Evolutionary conservation across 2,797 vertebrate genomes (phyloP), one percentile per base, ranked within the genome.

Genomic region (Brotogeris chrysoptera): DNA sequence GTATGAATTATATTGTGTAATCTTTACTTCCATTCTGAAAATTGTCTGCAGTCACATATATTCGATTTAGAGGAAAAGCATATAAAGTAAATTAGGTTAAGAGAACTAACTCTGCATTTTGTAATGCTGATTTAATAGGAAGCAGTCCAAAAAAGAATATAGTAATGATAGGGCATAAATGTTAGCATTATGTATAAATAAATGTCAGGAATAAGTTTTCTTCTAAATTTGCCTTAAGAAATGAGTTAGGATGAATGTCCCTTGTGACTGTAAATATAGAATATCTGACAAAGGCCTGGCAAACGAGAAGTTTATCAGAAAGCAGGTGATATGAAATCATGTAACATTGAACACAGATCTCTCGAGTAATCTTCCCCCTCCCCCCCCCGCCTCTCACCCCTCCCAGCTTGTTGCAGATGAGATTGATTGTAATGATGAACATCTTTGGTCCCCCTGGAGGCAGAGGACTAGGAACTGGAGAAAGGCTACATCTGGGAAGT

Each of bases 291-390:
- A 86, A 95, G 86, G 39, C 43, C 73, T 92, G 80, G 92, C 66
- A 96, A 97, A 90, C 68, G 93, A 90, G 79, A 92, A 84, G 89
- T 92, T 93, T 94, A 95, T 97, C 93, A 96, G 92, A 94, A 97
- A 95, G 68, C 79, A 95, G 82, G 41, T 86, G 84, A 84, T 66
- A 69, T 47, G 69, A 73, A 92, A 93, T 92, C 79, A 76, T 60
- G 64, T 87, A 94, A 80, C 77, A 87, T 96, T 93, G 39, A 59
- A 55, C 55, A 55, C 34, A 21, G 13, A 27, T 59, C 63, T 95
- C 92, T 86, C 91, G 83, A 91, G 71, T 68, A 76, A 61, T 76
- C 27, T 61, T 61, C 53, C 11, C 36, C 11, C 14, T 32, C 55
- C 72, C 11, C 14, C 36, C 55, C 72, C 5, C 3, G 15, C 28